phyloP scores from a whole-genome alignment of 2,888 invertebrate genomes.

The Bhutanitis thaidina region DNA sequence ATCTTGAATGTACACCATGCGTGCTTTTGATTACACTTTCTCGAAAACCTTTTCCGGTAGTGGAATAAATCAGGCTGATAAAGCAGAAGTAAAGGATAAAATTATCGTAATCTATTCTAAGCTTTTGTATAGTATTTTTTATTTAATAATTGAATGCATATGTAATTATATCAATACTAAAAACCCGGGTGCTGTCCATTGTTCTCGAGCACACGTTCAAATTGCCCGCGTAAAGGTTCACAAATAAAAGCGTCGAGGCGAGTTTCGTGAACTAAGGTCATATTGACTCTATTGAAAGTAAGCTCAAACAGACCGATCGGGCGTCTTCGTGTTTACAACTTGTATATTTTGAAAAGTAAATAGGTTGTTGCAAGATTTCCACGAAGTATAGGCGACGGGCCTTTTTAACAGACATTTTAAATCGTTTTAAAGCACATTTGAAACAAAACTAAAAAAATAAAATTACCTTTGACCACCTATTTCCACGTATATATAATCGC shows the following conservation, averaged over 20 bases:
- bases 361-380: constrained; percentile 47
- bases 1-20: too few relatives aligned
- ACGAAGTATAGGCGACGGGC: constrained; percentile 32
- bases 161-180: background rate
- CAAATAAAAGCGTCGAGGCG: constrained; percentile 57
- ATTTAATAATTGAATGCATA: too few relatives aligned
- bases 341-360: constrained; percentile 65
- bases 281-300: constrained; percentile 76
- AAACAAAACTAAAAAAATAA: too few relatives aligned
- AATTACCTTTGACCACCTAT: too few relatives aligned
- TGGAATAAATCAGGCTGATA: too few relatives aligned
- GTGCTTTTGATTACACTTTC: too few relatives aligned
- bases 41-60: too few relatives aligned
- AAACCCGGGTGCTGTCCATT: constrained; percentile 7
- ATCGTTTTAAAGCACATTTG: too few relatives aligned
- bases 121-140: too few relatives aligned
- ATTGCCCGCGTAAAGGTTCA: constrained; percentile 23
- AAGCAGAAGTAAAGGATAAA: too few relatives aligned
- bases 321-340: constrained; percentile 48
- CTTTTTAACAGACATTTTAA: background rate
- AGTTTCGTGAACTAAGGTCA: constrained; percentile 61
- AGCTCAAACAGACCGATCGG: constrained; percentile 52
- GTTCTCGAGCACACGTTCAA: constrained; percentile 10
- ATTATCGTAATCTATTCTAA: too few relatives aligned
- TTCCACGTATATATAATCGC: too few relatives aligned